phyloP scores from a whole-genome alignment of 2,797 vertebrate species.

The Neopelma chrysocephalum region DNA sequence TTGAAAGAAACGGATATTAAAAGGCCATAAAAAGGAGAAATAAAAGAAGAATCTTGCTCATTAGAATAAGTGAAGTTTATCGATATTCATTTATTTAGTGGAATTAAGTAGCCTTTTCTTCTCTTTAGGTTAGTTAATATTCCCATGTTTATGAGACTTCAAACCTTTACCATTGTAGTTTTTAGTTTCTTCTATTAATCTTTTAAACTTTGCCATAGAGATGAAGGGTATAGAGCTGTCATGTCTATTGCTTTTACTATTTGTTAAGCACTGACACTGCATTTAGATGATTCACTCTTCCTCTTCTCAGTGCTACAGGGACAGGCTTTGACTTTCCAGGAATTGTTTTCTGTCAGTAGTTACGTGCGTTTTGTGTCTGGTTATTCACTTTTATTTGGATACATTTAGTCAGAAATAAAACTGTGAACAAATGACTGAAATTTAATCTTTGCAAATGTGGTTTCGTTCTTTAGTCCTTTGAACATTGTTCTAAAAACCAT shows the following conservation, averaged over 20 bases:
- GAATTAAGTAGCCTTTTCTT: neutral
- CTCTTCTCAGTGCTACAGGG: neutral
- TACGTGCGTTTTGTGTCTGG: neutral
- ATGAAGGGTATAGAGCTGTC: neutral
- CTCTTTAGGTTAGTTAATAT: neutral
- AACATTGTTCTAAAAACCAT: neutral
- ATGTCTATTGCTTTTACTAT: neutral
- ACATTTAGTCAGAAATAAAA: neutral
- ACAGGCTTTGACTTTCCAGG: neutral
- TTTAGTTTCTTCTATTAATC: neutral
- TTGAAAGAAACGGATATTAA: neutral
- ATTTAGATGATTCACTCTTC: neutral
- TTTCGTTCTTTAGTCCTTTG: neutral
- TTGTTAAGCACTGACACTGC: neutral
- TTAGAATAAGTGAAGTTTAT: neutral
- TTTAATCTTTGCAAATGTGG: neutral
- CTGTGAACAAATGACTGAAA: neutral
- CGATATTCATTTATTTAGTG: neutral
- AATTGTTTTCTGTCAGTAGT: neutral
- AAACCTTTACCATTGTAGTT: neutral
- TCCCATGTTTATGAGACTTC: neutral
- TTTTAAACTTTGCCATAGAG: neutral
- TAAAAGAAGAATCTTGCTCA: neutral
- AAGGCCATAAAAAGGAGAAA: neutral
- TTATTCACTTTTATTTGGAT: constrained; percentile 10